These are phyloP conservation scores for Vireo griseus DNA, from an alignment of 2,797 vertebrate species.

Conservation along the genomic window DNA sequence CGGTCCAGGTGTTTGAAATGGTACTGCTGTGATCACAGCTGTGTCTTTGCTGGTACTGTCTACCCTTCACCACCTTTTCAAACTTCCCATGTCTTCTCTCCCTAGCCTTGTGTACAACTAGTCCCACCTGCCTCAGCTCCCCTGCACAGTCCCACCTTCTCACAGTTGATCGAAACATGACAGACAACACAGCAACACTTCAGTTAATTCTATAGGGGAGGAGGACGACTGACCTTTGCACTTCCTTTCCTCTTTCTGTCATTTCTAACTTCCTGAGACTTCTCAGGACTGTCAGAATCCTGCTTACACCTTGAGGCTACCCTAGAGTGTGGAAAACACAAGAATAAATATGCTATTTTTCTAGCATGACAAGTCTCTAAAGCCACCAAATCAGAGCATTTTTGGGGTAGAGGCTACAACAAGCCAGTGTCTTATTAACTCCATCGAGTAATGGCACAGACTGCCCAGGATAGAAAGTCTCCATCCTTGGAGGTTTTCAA, in stretches of 20 bases:
- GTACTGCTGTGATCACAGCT: not conserved
- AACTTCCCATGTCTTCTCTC: not conserved
- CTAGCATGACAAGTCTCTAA: not conserved
- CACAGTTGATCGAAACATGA: not conserved
- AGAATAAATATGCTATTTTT: not conserved
- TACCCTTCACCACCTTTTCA: not conserved
- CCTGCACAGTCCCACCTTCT: not conserved
- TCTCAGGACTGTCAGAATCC: not conserved
- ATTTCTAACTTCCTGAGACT: not conserved
- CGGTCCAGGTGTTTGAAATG: rapidly evolving
- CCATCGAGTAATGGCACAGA: not conserved
- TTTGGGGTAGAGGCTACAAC: not conserved
- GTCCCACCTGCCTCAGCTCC: not conserved
- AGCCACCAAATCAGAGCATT: not conserved
- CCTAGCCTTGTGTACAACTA: not conserved
- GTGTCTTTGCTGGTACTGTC: not conserved
- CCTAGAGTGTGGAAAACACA: not conserved
- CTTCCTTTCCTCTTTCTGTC: not conserved
- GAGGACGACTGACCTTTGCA: not conserved
- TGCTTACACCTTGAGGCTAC: not conserved
- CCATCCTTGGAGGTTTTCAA: not conserved
- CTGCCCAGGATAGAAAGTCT: not conserved
- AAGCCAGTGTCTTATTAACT: not conserved
- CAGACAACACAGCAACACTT: not conserved
- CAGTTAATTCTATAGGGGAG: not conserved